Percentiles rank a stretch among this genome's conserved stretches.
Conservation (phyloP, 2,797 vertebrate genomes). For the Pangasius macronema region DNA sequence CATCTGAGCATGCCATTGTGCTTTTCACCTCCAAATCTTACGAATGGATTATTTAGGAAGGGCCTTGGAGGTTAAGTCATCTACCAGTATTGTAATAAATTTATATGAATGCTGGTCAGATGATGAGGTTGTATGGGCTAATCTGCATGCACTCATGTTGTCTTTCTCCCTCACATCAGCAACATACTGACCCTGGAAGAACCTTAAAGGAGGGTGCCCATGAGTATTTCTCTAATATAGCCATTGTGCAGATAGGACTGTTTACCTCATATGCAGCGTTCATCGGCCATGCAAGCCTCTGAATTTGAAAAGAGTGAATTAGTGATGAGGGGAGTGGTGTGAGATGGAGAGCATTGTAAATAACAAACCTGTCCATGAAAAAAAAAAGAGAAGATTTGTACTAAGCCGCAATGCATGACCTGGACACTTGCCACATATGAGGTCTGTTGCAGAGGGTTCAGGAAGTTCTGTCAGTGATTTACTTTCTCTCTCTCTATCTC, state of each 20-base stretch:
- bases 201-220: slow-evolving; percentile 36
- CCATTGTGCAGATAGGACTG: slow-evolving; percentile 52
- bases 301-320: slow-evolving; percentile 27
- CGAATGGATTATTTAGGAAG: slow-evolving; percentile 63
- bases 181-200: slow-evolving; percentile 26
- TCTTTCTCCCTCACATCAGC: slow-evolving; percentile 31
- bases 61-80: neutral
- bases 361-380: slow-evolving; percentile 51
- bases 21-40: slow-evolving; percentile 64
- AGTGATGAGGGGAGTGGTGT: neutral
- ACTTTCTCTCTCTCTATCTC: slow-evolving; percentile 9
- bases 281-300: slow-evolving; percentile 39
- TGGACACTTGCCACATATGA: slow-evolving; percentile 60
- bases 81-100: neutral
- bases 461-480: slow-evolving; percentile 46
- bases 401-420: slow-evolving; percentile 47
- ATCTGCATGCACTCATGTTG: neutral
- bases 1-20: slow-evolving; percentile 74
- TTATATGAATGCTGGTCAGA: neutral
- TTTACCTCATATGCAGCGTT: slow-evolving; percentile 60
- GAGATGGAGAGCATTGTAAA: slow-evolving; percentile 49
- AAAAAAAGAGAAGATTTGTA: slow-evolving; percentile 52
- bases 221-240: slow-evolving; percentile 51
- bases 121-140: slow-evolving; percentile 18
- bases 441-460: slow-evolving; percentile 41